Percentiles rank a stretch among this genome's conserved stretches.
Evolutionary conservation across 2,888 invertebrate genomes (phyloP).

Genomic region (Crepidodera aurea): DNA sequence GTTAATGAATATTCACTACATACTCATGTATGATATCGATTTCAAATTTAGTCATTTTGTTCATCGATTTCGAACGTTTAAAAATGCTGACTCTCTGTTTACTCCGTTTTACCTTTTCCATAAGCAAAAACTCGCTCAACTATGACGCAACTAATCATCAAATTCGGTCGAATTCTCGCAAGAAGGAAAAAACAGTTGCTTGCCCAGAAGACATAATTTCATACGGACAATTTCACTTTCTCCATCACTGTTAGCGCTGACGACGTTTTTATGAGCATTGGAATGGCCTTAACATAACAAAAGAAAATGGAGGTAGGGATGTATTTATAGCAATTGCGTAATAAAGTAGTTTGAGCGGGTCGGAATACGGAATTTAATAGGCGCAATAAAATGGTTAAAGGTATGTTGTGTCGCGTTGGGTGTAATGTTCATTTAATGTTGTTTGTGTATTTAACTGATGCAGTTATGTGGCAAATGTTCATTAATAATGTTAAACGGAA

Average conservation of each 20-base stretch:
- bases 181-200: background rate
- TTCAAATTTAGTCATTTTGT: too few relatives aligned
- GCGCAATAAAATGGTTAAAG: background rate
- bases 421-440: too few relatives aligned
- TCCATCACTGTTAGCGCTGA: conserved; percentile 1
- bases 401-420: too few relatives aligned
- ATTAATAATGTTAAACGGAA: too few relatives aligned
- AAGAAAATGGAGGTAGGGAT: conserved; percentile 5
- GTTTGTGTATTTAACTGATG: too few relatives aligned
- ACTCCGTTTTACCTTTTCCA: too few relatives aligned
- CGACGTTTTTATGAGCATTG: background rate
- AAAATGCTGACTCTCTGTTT: too few relatives aligned
- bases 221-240: conserved; percentile 10
- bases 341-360: background rate
- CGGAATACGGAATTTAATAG: background rate
- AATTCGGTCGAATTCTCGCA: background rate
- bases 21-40: too few relatives aligned
- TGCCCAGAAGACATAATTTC: conserved; percentile 1
- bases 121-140: background rate
- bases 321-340: conserved; percentile 1
- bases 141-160: background rate
- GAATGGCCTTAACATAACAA: background rate
- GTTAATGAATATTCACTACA: too few relatives aligned
- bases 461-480: too few relatives aligned
- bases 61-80: too few relatives aligned